phyloP scores from a whole-genome alignment of 2,113 vertebrate species.

The Alligator sinensis region DNA sequence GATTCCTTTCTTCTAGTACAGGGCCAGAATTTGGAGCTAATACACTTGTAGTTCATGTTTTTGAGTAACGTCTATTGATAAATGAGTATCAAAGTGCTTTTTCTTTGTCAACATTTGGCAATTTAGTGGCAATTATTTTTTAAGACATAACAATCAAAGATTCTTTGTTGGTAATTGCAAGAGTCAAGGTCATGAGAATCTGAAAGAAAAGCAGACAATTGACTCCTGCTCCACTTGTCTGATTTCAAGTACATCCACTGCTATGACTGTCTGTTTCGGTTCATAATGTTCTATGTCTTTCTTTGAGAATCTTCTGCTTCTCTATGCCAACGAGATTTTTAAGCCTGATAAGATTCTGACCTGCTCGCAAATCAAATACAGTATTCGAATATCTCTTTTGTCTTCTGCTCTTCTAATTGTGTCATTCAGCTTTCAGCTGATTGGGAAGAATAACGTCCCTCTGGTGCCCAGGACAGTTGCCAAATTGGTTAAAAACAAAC shows the following conservation, averaged over 20 bases:
- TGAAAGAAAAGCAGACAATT: background rate
- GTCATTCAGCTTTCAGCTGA: slow-evolving; percentile 39
- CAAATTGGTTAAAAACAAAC: slow-evolving; percentile 53
- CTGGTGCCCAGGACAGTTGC: slow-evolving; percentile 43
- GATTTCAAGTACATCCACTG: background rate
- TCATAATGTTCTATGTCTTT: background rate
- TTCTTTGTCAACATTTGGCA: background rate
- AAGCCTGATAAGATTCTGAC: slow-evolving; percentile 39
- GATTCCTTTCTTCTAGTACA: background rate
- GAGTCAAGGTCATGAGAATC: slow-evolving; percentile 30
- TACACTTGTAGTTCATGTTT: background rate
- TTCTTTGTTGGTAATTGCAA: slow-evolving; percentile 17
- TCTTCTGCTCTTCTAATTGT: background rate
- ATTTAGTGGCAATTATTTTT: slow-evolving; percentile 3
- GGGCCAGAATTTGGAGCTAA: background rate
- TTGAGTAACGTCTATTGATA: background rate
- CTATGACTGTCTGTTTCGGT: background rate
- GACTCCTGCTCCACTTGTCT: background rate
- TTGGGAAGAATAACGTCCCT: slow-evolving; percentile 48
- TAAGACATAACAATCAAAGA: slow-evolving; percentile 10
- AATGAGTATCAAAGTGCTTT: slow-evolving; percentile 12
- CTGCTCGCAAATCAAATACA: slow-evolving; percentile 45
- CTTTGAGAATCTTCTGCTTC: slow-evolving; percentile 8
- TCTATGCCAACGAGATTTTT: background rate
- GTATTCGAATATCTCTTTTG: slow-evolving; percentile 58